Conservation (phyloP, 2,888 invertebrate genomes). For the Gryllus longicercus region DNA sequence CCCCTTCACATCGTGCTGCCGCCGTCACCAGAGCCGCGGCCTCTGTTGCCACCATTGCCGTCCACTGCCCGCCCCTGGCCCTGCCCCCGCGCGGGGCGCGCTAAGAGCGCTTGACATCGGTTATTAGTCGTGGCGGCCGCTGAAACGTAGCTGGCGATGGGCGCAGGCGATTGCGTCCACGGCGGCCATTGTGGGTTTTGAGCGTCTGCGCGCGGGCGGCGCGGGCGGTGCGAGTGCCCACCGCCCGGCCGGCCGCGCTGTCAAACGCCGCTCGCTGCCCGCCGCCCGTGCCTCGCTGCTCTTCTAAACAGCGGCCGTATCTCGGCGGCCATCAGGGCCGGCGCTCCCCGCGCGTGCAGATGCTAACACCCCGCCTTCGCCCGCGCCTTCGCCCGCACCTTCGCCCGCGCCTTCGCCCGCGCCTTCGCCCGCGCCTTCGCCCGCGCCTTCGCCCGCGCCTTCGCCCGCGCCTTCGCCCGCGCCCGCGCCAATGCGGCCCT, state of each 20-base stretch:
- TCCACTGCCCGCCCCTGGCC: too few relatives aligned
- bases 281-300: background rate
- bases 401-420: background rate
- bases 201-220: background rate
- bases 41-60: too few relatives aligned
- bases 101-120: background rate
- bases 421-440: background rate
- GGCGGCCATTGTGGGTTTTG: constrained; percentile 1
- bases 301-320: background rate
- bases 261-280: background rate
- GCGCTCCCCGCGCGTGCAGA: background rate
- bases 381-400: background rate
- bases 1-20: too few relatives aligned
- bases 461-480: background rate
- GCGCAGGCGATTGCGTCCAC: background rate
- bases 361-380: background rate
- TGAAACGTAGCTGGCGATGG: constrained; percentile 2
- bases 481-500: background rate
- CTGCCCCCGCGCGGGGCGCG: background rate
- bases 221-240: background rate
- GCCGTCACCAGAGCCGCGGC: too few relatives aligned
- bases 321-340: background rate
- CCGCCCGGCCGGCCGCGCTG: background rate
- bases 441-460: background rate
- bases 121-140: constrained; percentile 1